phyloP scores from a whole-genome alignment of 1,140 invertebrate species.

The Tigriopus japonicus region DNA sequence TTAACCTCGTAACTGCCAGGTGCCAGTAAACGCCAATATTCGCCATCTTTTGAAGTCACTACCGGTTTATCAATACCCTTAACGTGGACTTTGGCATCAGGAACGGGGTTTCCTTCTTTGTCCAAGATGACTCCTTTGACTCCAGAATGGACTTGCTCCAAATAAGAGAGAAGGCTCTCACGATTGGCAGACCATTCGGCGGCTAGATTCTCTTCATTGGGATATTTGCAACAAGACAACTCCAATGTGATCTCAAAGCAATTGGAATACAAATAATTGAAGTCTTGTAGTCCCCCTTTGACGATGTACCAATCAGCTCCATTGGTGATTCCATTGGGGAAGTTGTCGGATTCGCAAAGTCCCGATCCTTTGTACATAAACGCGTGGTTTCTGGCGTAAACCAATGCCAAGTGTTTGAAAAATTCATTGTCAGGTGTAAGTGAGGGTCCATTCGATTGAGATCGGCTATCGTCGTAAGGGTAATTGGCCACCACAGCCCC shows the following conservation, averaged over 20 bases:
- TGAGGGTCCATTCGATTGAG: constrained; percentile 38
- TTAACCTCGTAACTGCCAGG: background rate
- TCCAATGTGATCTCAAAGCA: constrained; percentile 74
- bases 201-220: constrained; percentile 21
- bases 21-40: background rate
- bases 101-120: background rate
- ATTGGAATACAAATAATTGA: constrained; percentile 70
- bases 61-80: background rate
- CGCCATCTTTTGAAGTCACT: background rate
- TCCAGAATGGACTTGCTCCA: background rate
- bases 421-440: constrained; percentile 37
- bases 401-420: constrained; percentile 57
- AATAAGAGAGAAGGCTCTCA: background rate
- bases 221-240: constrained; percentile 62
- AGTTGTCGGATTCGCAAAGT: constrained; percentile 48
- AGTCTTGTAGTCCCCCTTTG: constrained; percentile 69
- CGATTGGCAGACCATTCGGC: background rate
- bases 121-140: background rate
- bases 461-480: constrained; percentile 45
- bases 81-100: background rate
- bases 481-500: constrained; percentile 43
- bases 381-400: constrained; percentile 58
- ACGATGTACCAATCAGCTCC: constrained; percentile 68
- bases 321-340: constrained; percentile 58
- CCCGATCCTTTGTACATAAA: constrained; percentile 31